Conservation (phyloP, 2,797 vertebrate species). For the Octomys mimax region DNA sequence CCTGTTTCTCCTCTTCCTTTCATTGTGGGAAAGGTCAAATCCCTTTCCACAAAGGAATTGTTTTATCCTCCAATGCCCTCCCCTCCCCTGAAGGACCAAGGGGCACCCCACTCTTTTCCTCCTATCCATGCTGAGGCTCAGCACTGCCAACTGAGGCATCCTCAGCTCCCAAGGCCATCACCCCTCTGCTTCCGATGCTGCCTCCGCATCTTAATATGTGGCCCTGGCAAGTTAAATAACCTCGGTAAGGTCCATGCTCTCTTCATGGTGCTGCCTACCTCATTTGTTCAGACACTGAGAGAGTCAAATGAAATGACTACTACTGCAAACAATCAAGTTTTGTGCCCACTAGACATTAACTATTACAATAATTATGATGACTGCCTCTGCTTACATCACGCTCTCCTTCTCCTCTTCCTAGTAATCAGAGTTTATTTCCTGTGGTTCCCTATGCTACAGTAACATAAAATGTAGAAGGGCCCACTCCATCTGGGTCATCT, state of each 20-base stretch:
- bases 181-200: neutral
- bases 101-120: neutral
- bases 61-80: neutral
- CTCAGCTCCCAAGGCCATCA: neutral
- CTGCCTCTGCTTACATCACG: neutral
- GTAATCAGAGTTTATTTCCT: neutral
- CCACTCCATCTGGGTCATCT: neutral
- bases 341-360: neutral
- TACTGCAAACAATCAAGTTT: neutral
- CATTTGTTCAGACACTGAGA: neutral
- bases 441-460: neutral
- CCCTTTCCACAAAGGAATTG: neutral
- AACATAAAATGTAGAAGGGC: neutral
- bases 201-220: neutral
- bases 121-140: too few species aligned
- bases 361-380: neutral
- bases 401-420: neutral
- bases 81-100: neutral
- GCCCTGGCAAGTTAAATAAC: neutral
- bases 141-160: neutral
- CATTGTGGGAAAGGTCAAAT: neutral
- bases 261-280: neutral
- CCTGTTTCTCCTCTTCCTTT: neutral
- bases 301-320: conserved; percentile 1
- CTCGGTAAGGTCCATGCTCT: neutral